Base-by-base conservation (phyloP, 1,140 invertebrate genomes). In the Vanessa atalanta region DNA sequence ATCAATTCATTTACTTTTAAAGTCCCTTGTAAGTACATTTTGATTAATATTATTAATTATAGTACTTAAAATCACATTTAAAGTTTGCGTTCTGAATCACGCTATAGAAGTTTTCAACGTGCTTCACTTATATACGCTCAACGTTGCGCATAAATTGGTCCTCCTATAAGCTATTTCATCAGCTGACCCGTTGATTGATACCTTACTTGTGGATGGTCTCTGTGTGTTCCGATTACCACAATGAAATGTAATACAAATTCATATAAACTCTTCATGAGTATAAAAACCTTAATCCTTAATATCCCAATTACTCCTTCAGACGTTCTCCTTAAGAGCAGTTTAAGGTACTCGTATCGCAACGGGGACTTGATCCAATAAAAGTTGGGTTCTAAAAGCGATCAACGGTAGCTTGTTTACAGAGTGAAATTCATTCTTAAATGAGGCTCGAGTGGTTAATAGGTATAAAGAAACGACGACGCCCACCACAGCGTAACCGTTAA, bases 261-360 rank as follows among this genome's bases (percentile, higher is more conserved):
- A 20, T 20, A 20, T 20, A 20, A 20, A 20, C 2, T 31, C 3
- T 31, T 6, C 3, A 4, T 31, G 26, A 31, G 26, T 31, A 1
- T 31, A 31, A 31, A 31, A 31, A 11, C 51, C n/a, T 20, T 7
- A 7, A 26, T 26, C 16, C 55, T 8, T 51, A 15, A 14, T n/a
- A 14, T 6, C 13, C 48, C 48, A 64, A 8, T 7, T 16, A 64
- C 15, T 13, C 55, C 55, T 23, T 31, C 55, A 57, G 55, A 23
- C 43, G 23, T 23, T 15, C 64, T 48, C 43, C 47, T 65, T 47
- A 65, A 65, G 43, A n/a, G 47, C 47, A 65, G 47, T 57, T 23
- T 23, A 57, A 11, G 55, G 55, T 57, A 9, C 11, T 57, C 20
- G 55, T 9, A 23, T 57, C 55, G 9, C 20, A 20, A 26, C 55